Conservation (phyloP, 2,888 invertebrate species). For the Mechanitis mazaeus region DNA sequence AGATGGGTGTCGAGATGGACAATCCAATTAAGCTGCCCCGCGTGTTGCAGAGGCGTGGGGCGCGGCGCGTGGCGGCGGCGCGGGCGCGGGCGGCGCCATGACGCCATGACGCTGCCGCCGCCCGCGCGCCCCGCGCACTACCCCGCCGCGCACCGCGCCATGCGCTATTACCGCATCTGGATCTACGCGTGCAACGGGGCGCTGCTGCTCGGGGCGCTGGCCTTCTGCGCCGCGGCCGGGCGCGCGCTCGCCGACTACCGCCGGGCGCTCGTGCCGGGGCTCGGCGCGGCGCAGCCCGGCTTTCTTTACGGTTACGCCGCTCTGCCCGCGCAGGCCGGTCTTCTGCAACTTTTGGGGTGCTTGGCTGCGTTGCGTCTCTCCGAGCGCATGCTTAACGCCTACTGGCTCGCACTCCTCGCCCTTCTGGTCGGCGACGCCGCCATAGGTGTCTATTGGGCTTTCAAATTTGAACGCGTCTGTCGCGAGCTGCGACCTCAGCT, state of each 20-base stretch:
- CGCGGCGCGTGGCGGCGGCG: slow-evolving; percentile 76
- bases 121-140: slow-evolving; percentile 75
- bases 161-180: slow-evolving; percentile 92
- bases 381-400: slow-evolving; percentile 87
- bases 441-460: slow-evolving; percentile 90
- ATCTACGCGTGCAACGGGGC: slow-evolving; percentile 95
- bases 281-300: slow-evolving; percentile 86
- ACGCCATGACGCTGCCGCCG: slow-evolving; percentile 77
- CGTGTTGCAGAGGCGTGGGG: slow-evolving; percentile 69
- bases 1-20: no score
- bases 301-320: slow-evolving; percentile 91
- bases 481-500: slow-evolving; percentile 83
- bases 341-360: slow-evolving; percentile 86
- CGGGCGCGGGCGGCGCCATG: slow-evolving; percentile 75
- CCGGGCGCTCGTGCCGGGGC: slow-evolving; percentile 83
- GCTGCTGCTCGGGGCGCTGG: slow-evolving; percentile 87
- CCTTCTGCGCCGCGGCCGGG: slow-evolving; percentile 86
- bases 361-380: slow-evolving; percentile 87
- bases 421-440: slow-evolving; percentile 89
- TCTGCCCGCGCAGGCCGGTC: slow-evolving; percentile 82
- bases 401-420: slow-evolving; percentile 87
- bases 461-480: slow-evolving; percentile 85
- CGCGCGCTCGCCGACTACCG: slow-evolving; percentile 84
- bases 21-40: background rate
- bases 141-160: slow-evolving; percentile 78